Conservation (phyloP, 2,113 vertebrate genomes). For the Australoheros scitulus region DNA sequence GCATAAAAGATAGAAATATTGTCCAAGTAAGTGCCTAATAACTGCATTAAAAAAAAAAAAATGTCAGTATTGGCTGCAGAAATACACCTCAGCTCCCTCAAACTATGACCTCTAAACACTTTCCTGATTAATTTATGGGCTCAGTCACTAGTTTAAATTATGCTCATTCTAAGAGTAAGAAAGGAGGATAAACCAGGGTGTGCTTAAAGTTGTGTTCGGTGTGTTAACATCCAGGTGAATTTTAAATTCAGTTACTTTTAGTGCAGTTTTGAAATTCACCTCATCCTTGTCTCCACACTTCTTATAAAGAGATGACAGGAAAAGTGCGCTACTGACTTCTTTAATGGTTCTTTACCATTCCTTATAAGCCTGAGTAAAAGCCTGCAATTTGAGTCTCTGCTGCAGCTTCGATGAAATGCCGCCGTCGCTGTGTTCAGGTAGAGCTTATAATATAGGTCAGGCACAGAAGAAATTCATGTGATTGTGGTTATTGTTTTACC, state of each 20-base stretch:
- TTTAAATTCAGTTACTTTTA: not conserved
- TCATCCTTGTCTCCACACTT: not conserved
- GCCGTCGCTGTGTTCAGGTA: not conserved
- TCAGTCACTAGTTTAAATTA: not conserved
- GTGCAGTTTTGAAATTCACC: not conserved
- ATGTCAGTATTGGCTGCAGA: not conserved
- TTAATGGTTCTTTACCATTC: conserved; percentile 6
- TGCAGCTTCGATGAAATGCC: not conserved
- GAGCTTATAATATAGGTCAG: not conserved
- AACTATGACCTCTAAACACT: not conserved
- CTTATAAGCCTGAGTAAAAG: not conserved
- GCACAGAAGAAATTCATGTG: not conserved
- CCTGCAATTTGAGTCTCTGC: not conserved
- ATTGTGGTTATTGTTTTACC: not conserved
- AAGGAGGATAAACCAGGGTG: too few species aligned
- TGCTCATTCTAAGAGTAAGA: too few species aligned
- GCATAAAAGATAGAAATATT: not conserved
- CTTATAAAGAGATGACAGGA: not conserved
- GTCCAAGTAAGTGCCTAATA: too few species aligned
- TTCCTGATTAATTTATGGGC: not conserved
- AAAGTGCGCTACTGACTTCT: not conserved
- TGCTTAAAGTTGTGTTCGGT: not conserved
- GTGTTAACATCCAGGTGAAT: not conserved
- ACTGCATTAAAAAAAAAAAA: too few species aligned
- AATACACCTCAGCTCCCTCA: not conserved